These are phyloP conservation scores for Chamaetylas fuelleborni DNA, from an alignment of 2,113 vertebrate genomes.

Conservation along the genomic window DNA sequence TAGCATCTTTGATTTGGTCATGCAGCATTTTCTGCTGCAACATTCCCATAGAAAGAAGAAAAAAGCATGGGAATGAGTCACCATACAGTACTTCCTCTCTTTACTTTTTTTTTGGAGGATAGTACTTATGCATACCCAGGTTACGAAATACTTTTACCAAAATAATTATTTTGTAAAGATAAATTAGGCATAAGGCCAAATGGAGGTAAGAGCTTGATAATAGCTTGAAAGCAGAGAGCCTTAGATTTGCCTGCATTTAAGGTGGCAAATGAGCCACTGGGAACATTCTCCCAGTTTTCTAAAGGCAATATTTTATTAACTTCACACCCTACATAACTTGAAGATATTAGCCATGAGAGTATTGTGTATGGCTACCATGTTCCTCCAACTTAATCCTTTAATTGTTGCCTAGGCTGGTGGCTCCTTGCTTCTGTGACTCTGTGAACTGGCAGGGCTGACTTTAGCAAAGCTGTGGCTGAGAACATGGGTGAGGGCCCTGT, in stretches of 20 bases:
- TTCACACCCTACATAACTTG: neutral
- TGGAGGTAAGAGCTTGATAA: neutral
- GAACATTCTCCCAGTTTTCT: neutral
- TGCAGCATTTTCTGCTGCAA: neutral
- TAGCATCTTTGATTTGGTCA: neutral
- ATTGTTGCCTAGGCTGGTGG: neutral
- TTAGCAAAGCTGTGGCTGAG: neutral
- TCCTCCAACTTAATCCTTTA: neutral
- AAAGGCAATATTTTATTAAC: neutral
- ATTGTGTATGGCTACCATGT: rapidly evolving
- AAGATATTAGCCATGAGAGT: neutral
- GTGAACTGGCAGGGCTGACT: neutral
- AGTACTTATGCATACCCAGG: neutral
- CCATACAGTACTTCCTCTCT: neutral
- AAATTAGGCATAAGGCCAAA: neutral
- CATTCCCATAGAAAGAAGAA: neutral
- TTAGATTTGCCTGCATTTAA: neutral
- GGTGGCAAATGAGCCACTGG: neutral
- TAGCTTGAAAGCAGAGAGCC: neutral
- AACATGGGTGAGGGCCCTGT: neutral
- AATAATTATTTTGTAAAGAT: neutral
- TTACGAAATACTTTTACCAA: neutral
- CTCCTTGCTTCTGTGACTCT: no score
- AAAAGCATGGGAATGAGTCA: neutral
- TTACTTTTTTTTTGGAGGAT: neutral